Evolutionary conservation across 2,113 vertebrate species (phyloP).

Genomic region (Parotia lawesii): DNA sequence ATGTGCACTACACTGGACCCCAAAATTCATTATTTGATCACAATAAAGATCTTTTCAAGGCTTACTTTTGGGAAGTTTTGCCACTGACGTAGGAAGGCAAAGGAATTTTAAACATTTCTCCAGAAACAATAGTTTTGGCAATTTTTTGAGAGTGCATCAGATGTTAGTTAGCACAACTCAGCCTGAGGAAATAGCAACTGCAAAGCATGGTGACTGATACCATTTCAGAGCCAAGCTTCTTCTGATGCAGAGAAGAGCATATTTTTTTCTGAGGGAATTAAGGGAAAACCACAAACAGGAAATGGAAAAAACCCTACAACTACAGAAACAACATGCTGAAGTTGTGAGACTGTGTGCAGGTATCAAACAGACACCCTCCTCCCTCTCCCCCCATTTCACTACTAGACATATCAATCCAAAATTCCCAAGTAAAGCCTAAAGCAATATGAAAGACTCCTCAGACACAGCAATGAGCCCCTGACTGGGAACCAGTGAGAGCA

Average conservation of each 20-base stretch:
- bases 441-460: neutral
- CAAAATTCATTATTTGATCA: neutral
- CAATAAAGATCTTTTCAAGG: neutral
- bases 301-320: neutral
- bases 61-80: neutral
- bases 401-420: neutral
- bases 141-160: neutral
- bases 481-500: neutral
- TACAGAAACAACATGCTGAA: neutral
- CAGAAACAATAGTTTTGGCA: neutral
- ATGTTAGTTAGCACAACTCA: neutral
- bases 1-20: neutral
- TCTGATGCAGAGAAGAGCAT: neutral
- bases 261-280: neutral
- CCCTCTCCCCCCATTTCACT: neutral
- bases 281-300: neutral
- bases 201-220: neutral
- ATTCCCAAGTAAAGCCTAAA: neutral
- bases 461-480: neutral
- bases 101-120: neutral
- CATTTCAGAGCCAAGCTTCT: neutral
- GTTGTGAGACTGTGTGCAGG: neutral
- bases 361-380: accelerated
- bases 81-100: neutral
- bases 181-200: neutral